Evolutionary conservation across 2,113 vertebrate species (phyloP).

Genomic region (Antechinus stuartii): DNA sequence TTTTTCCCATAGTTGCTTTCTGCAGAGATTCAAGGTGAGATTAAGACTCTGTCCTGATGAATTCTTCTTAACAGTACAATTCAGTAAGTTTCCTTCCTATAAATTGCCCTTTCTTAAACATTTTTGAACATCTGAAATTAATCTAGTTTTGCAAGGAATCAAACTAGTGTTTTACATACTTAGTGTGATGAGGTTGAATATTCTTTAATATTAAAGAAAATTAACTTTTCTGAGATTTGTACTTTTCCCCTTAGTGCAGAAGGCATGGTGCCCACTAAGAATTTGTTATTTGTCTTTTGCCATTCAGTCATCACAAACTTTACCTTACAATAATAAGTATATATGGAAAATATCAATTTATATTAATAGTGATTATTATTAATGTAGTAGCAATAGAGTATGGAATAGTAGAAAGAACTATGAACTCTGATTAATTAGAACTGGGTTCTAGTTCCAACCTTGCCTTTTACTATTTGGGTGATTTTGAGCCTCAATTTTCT

Average conservation of each 20-base stretch:
- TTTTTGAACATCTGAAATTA: constrained; percentile 60
- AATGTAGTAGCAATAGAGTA: constrained; percentile 23
- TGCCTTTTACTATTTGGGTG: background rate
- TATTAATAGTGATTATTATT: background rate
- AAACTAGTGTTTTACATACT: constrained; percentile 6
- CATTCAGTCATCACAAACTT: background rate
- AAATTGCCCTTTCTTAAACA: constrained; percentile 45
- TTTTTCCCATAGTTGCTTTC: constrained; percentile 49
- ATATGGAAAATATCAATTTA: background rate
- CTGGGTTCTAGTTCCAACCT: background rate
- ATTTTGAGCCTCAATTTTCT: constrained; percentile 21
- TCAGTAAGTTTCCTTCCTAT: background rate
- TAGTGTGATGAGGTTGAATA: constrained; percentile 12
- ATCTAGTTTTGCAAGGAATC: constrained; percentile 39
- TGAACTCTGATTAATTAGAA: constrained; percentile 33
- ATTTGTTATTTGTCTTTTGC: background rate
- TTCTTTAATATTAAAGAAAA: constrained; percentile 39
- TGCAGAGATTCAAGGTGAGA: constrained; percentile 23
- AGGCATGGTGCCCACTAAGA: background rate
- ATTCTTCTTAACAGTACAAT: constrained; percentile 20
- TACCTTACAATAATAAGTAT: background rate
- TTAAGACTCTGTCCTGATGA: constrained; percentile 55
- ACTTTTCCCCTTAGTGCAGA: background rate
- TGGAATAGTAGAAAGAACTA: background rate
- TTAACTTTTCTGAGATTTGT: constrained; percentile 15